These are phyloP conservation scores for Philereme transversata DNA, from an alignment of 2,888 invertebrate genomes.

Conservation along the genomic window DNA sequence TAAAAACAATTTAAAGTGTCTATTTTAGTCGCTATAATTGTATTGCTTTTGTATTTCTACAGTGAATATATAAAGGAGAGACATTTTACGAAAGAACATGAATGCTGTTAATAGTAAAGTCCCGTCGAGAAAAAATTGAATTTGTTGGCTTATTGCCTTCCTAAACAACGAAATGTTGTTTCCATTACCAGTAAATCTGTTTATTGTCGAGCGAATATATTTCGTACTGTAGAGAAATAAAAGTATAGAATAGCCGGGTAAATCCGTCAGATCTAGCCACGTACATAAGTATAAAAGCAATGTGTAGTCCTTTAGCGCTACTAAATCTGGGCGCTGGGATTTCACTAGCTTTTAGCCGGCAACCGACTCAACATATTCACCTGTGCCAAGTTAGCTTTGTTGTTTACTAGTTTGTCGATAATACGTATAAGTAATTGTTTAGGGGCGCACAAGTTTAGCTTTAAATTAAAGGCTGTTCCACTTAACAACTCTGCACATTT, in stretches of 20 bases:
- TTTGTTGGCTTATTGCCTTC: constrained; percentile 34
- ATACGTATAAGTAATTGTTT: constrained; percentile 27
- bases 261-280: constrained; percentile 26
- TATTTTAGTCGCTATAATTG: constrained; percentile 23
- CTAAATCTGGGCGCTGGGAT: constrained; percentile 35
- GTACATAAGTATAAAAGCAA: constrained; percentile 22
- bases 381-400: constrained; percentile 41
- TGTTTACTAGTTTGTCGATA: constrained; percentile 34
- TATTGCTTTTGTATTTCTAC: constrained; percentile 7
- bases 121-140: constrained; percentile 42
- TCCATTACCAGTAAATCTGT: constrained; percentile 28
- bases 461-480: neutral
- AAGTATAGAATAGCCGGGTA: constrained; percentile 23
- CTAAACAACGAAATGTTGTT: constrained; percentile 41
- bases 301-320: constrained; percentile 27
- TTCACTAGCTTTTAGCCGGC: constrained; percentile 36
- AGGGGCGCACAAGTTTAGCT: constrained; percentile 2
- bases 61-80: neutral
- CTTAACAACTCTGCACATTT: no score
- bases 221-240: neutral
- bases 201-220: constrained; percentile 27
- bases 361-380: constrained; percentile 34
- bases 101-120: constrained; percentile 16
- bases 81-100: constrained; percentile 14
- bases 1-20: constrained; percentile 48